Evolutionary conservation across 2,888 invertebrate species (phyloP), one percentile per base, ranked within the genome.

Genomic region (Formica aserva): DNA sequence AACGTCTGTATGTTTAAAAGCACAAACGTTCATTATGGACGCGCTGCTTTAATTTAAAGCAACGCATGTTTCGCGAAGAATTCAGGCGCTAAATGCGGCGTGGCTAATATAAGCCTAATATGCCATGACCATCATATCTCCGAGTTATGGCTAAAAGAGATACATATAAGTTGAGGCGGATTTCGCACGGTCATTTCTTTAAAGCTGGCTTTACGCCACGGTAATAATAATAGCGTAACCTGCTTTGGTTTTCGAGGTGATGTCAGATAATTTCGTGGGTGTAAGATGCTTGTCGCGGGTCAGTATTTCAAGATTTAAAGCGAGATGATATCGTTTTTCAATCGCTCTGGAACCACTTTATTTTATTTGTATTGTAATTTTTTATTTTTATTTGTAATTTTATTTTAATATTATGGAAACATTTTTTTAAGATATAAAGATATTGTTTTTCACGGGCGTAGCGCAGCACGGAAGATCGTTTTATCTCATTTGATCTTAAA

Each of bases 141-240:
- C 26, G 41, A 38, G 8, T 65, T 76, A 66, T 18, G 35, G n/a
- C 29, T 80, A 60, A 72, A 60, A 38, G n/a, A 48, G 60, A 26
- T 5, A n/a, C 13, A 29, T 18, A 48, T 5, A 48, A 48, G 52
- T 63, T 18, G 29, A 15, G 5, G n/a, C 15, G 48, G 41, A 80
- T 86, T 83, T 86, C 81, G 55, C 84, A n/a, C n/a, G 32, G 52
- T 85, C 81, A 76, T 87, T 86, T 82, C 81, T 82, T 60, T 45
- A 84, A 88, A 84, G 78, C 82, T 91, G 91, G 91, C 90, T 15
- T 15, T 38, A 72, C 32, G 91, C 91, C 91, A 89, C 38, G 55
- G 69, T 82, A 86, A 88, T 84, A 91, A 91, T 90, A 89, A 91
- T 91, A 91, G 91, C 87, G 80, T 76, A 48, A 62, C 89, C 83